A percentile compares a stretch with the other conserved stretches of the same genome.
Evolutionary conservation across 2,888 invertebrate species (phyloP).

Genomic region (Ormyrus labotus): DNA sequence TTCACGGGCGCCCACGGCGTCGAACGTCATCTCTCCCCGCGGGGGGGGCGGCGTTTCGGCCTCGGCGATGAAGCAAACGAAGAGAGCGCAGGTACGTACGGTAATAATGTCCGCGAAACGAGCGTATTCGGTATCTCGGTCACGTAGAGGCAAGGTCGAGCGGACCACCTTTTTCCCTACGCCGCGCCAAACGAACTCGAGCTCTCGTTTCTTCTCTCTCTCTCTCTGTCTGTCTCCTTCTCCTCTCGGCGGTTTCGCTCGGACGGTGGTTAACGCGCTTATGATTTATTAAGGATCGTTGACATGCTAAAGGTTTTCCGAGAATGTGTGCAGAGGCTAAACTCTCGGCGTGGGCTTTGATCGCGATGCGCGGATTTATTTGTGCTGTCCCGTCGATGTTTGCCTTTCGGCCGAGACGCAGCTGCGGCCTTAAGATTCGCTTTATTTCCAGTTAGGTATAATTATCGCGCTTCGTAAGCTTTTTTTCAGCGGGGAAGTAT

Average conservation of each 20-base stretch:
- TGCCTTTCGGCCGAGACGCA: too few species aligned
- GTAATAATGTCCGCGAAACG: too few species aligned
- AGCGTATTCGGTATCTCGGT: conserved; percentile 38
- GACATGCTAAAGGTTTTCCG: conserved; percentile 25
- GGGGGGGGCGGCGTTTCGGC: neutral
- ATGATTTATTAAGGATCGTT: conserved; percentile 47
- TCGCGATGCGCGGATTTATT: conserved; percentile 16
- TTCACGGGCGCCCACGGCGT: too few species aligned
- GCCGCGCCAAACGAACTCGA: too few species aligned
- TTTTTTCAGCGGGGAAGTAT: too few species aligned
- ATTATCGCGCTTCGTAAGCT: too few species aligned
- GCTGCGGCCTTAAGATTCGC: too few species aligned
- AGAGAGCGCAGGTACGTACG: too few species aligned
- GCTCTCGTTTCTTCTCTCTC: too few species aligned
- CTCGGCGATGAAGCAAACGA: too few species aligned
- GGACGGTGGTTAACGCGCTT: conserved; percentile 25
- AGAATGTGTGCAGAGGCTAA: neutral
- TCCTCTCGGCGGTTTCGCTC: neutral
- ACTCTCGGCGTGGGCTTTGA: neutral
- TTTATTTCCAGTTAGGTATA: too few species aligned
- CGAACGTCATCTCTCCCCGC: neutral
- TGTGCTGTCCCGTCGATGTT: neutral
- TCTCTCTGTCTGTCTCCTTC: too few species aligned
- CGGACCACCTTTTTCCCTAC: neutral
- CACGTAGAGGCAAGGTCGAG: conserved; percentile 36